phyloP scores from a whole-genome alignment of 2,888 invertebrate genomes.

The Sceliomorpha sp. region DNA sequence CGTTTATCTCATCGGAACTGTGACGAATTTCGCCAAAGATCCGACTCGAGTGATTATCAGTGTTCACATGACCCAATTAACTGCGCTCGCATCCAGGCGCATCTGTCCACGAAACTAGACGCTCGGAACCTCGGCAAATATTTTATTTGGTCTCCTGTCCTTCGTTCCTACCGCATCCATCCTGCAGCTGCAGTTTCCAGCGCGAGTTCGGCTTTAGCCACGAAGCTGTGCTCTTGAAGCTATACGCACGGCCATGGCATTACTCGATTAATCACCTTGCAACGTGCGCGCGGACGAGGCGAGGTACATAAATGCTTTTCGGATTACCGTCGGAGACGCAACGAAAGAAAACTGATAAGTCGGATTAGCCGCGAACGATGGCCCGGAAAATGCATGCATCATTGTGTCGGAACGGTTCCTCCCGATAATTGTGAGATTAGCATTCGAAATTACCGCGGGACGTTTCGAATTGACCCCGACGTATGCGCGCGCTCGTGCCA shows the following conservation, averaged over 20 bases:
- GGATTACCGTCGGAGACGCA: slow-evolving; percentile 33
- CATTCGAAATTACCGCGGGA: slow-evolving; percentile 30
- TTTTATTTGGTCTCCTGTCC: slow-evolving; percentile 44
- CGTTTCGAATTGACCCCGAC: slow-evolving; percentile 31
- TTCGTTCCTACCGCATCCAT: slow-evolving; percentile 42
- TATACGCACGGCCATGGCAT: slow-evolving; percentile 62
- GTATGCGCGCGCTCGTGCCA: slow-evolving; percentile 22
- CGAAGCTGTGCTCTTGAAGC: slow-evolving; percentile 49
- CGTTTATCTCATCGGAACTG: no score
- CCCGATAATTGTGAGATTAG: slow-evolving; percentile 33
- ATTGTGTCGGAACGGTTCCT: slow-evolving; percentile 11
- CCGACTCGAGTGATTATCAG: slow-evolving; percentile 34
- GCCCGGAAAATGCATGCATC: background rate
- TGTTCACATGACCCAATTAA: slow-evolving; percentile 43
- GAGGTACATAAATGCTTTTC: slow-evolving; percentile 37
- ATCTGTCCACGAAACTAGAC: slow-evolving; percentile 33
- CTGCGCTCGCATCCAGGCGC: slow-evolving; percentile 36
- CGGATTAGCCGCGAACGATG: slow-evolving; percentile 29
- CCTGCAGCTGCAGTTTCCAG: slow-evolving; percentile 24
- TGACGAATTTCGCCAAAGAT: no score
- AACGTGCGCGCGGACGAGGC: slow-evolving; percentile 62
- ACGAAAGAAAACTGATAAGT: slow-evolving; percentile 33
- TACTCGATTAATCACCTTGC: slow-evolving; percentile 75
- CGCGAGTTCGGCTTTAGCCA: slow-evolving; percentile 51
- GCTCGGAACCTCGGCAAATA: slow-evolving; percentile 47